phyloP scores from a whole-genome alignment of 2,113 vertebrate species.

The Microcebus griseorufus region DNA sequence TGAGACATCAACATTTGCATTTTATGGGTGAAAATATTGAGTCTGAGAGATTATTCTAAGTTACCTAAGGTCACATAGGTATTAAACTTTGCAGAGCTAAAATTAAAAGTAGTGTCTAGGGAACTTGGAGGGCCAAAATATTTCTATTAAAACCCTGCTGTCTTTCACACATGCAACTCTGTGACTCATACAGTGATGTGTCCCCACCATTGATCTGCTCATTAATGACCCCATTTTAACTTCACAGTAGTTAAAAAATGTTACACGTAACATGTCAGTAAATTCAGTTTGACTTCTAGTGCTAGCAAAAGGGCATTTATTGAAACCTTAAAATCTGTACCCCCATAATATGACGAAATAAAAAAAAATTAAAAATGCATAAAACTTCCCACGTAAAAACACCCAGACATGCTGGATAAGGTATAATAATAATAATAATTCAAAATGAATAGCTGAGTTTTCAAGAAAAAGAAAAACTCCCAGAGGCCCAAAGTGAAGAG shows the following conservation, averaged over 20 bases:
- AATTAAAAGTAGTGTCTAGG: background rate
- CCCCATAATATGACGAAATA: too few species aligned
- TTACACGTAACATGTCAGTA: background rate
- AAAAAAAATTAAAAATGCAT: background rate
- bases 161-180: background rate
- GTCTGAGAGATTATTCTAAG: background rate
- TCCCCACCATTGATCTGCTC: background rate
- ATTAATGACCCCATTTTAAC: background rate
- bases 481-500: background rate
- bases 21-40: background rate
- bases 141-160: background rate
- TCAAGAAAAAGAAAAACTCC: background rate
- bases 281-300: background rate
- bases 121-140: background rate
- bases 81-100: constrained; percentile 25
- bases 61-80: background rate
- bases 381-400: background rate
- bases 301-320: background rate
- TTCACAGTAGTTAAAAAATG: background rate
- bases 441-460: background rate
- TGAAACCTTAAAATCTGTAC: too few species aligned
- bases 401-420: background rate
- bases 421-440: background rate
- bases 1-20: background rate
- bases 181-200: background rate